Evolutionary conservation across 37 sponge, comb jelly and placozoan genomes (phyloP), one percentile per base, ranked within the genome.

Genomic region (Petrosia ficiformis): DNA sequence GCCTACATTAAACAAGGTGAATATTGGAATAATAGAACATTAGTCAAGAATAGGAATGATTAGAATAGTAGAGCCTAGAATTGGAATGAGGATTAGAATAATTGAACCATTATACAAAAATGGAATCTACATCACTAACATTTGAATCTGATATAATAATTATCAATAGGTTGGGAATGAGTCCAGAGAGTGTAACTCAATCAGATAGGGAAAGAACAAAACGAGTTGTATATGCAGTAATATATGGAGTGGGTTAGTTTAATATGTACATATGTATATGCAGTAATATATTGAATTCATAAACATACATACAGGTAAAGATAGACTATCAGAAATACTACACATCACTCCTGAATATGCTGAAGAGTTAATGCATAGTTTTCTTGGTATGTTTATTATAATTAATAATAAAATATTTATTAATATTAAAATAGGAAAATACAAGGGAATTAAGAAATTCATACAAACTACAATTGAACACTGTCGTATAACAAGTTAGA

Each of bases 211-310:
- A 89, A 77, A 85, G 73, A 52, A 80, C 90, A 11, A 94, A 94
- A 36, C 67, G 90, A 39, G 83, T 94, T 21, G 94, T 86, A 29
- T 94, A 94, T 77, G 94, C 87, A 8, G 70, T 94, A 1, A 54
- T 94, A 19, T 94, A 94, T 79, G 94, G 94, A 68, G 84, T 86
- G n/a, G 94, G 94, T n/a, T n/a, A n/a, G n/a, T n/a, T n/a, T n/a
- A n/a, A n/a, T n/a, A n/a, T n/a, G n/a, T n/a, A n/a, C n/a, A n/a
- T n/a, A n/a, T n/a, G n/a, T n/a, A n/a, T n/a, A n/a, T n/a, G n/a
- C n/a, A n/a, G n/a, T n/a, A n/a, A n/a, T n/a, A n/a, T n/a, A n/a
- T n/a, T n/a, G n/a, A n/a, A n/a, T n/a, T n/a, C n/a, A n/a, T n/a
- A n/a, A n/a, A n/a, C n/a, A n/a, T 48, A 48, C 54, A 48, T 48